These are phyloP conservation scores for Anthonomus grandis DNA, from an alignment of 1,140 invertebrate genomes.

Conservation along the genomic window DNA sequence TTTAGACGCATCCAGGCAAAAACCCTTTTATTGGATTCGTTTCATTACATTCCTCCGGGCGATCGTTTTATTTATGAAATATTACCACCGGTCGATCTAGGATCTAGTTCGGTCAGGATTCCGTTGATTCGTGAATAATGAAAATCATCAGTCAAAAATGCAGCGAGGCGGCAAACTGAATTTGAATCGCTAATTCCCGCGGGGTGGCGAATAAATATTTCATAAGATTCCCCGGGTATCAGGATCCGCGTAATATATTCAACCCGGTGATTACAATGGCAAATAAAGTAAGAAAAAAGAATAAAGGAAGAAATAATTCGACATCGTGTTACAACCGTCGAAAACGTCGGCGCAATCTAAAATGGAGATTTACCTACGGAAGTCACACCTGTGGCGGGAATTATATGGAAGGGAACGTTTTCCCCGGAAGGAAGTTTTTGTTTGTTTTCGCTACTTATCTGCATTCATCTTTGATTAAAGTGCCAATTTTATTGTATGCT, in stretches of 20 bases:
- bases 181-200: constrained; percentile 27
- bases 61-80: too few species aligned
- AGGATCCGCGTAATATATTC: constrained; percentile 26
- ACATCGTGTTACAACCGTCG: constrained; percentile 18
- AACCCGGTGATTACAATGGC: constrained; percentile 25
- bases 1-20: constrained; percentile 18
- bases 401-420: constrained; percentile 5
- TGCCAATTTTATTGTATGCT: too few species aligned
- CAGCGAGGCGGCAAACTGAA: constrained; percentile 16
- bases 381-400: constrained; percentile 23
- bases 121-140: too few species aligned
- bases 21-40: constrained; percentile 10
- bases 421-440: not conserved
- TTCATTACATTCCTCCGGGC: too few species aligned
- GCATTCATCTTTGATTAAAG: too few species aligned
- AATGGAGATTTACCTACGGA: constrained; percentile 24
- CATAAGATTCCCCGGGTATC: constrained; percentile 22
- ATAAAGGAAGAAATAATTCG: constrained; percentile 21
- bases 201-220: constrained; percentile 24
- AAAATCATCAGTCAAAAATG: too few species aligned
- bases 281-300: constrained; percentile 27
- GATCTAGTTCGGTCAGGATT: too few species aligned
- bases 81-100: too few species aligned
- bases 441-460: not conserved
- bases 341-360: constrained; percentile 20